Evolutionary conservation across 2,797 vertebrate species (phyloP), one percentile per base, ranked within the genome.

Genomic region (Thalassophryne amazonica): DNA sequence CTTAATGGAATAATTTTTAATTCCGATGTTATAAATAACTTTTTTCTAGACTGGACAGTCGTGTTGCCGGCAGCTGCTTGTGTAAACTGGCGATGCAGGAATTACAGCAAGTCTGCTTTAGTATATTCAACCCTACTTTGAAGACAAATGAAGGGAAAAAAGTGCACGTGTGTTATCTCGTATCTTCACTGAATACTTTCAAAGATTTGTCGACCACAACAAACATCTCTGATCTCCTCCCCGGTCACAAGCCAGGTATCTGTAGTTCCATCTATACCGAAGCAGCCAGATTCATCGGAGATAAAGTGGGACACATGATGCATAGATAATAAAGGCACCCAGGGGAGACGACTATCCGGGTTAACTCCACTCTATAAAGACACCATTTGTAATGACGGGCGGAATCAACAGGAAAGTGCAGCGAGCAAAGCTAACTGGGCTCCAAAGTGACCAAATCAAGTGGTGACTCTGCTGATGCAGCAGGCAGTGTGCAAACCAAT

Each of bases 251-350:
- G 60, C 56, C 67, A 65, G 74, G 72, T 83, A 76, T 73, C 65
- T 83, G 76, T 71, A 71, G 62, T 79, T 79, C 77, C 71, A 69
- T 79, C 60, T 70, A 74, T 32, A 51, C 59, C 21, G 63, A 69
- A 69, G 77, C 73, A 83, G 60, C 78, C 71, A 78, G 79, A 89
- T 88, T 79, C 82, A 84, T 84, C 82, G 40, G 36, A 73, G 66
- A 85, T 86, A 89, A 91, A 91, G 73, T 88, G 82, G 89, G 86
- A 85, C 89, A 91, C 74, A 83, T 88, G 91, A 92, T 90, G 78
- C 89, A 91, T 90, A 86, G 84, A 88, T 83, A 80, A 86, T 81
- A 85, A 77, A 81, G 76, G 66, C 71, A 60, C 88, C 85, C 76
- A 57, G 65, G 82, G 81, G 86, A 80, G 72, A 55, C 52, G 49